Evolutionary conservation across 1,140 invertebrate genomes (phyloP), one percentile per base, ranked within the genome.

Genomic region (Drosophila repletoides): DNA sequence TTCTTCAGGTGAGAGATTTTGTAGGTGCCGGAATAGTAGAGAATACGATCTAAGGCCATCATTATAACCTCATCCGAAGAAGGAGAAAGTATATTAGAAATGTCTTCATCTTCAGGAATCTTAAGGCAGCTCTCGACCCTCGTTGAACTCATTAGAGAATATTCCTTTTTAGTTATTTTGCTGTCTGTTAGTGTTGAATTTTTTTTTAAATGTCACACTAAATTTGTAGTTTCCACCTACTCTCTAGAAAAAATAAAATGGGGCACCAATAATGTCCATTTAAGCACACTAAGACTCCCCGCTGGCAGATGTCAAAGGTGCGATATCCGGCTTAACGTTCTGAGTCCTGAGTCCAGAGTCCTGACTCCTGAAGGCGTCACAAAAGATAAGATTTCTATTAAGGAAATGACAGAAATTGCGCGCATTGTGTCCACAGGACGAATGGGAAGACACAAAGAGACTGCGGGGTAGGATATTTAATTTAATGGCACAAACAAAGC

Each of bases 321-420:
- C 51, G 83, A 87, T 88, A 87, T 83, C 76, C 81, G 83, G 76
- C 72, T 83, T 83, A 83, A 53, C 41, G 33, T 70, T 36, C 21
- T 7, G 34, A 38, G 10, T 33, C 34, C 24, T 34, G 15, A 28
- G 26, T 22, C 19, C 10, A n/a, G 17, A 33, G 26, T 52, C 34
- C 31, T 40, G 22, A 29, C 40, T 41, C 12, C n/a, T 41, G 40
- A 66, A 59, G 60, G 83, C 65, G 51, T 63, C 66, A 61, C 72
- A 88, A 86, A 83, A 87, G 83, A 87, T 87, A 88, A 88, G 84
- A 88, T 81, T 87, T 87, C 84, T 87, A 87, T 87, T 87, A 87
- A 87, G 83, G 71, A 87, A 87, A 87, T 87, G 83, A 88, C 66
- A 61, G 71, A 72, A 87, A 87, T 87, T 88, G 74, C 70, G 33